Evolutionary conservation across 23 tunicate genomes (phyloP), one percentile per base, ranked within the genome.

Genomic region (Phallusia fumigata): DNA sequence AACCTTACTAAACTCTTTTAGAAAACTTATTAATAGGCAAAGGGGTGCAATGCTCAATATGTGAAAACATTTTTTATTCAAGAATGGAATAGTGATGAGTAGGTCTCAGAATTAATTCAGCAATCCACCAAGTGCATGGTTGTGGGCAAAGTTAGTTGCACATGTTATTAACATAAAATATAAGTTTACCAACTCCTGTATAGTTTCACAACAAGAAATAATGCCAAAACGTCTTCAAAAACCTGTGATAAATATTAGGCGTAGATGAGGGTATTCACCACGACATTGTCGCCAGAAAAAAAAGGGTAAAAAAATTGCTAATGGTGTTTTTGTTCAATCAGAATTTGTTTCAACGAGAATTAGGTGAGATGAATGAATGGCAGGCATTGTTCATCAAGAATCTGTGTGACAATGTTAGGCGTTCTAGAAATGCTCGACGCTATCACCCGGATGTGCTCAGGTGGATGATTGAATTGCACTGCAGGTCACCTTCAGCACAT

Each of bases 371-470:
- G 84, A 80, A 80, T 16, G 84, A 80, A 32, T 80, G 84, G 84
- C 84, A 80, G 73, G 51, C 40, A 1, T 35, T 80, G 33, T 80
- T 80, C 30, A 11, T 80, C 11, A 2, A 30, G 8, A 58, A 80
- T 33, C 84, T 65, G 35, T 80, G 84, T 52, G 36, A 53, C 3
- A 80, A 52, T 53, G 80, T 52, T 18, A 16, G 64, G 15, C 35
- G 22, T 24, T 10, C 65, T 65, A 31, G 32, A 26, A 80, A 80
- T 30, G 35, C 75, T 33, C 74, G 84, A 13, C 12, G 84, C 2
- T 80, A 80, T 58, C 84, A 80, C 79, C 84, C 73, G 3, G 84
- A 80, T 80, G 84, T 53, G 19, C n/a, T 79, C 13, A 40, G 82
- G 31, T 79, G 64, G 82, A 51, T 51, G 53, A 79, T 79, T 79